Evolutionary conservation across 2,888 invertebrate genomes (phyloP), one percentile per base, ranked within the genome.

Genomic region (Toxonevra muliebris): DNA sequence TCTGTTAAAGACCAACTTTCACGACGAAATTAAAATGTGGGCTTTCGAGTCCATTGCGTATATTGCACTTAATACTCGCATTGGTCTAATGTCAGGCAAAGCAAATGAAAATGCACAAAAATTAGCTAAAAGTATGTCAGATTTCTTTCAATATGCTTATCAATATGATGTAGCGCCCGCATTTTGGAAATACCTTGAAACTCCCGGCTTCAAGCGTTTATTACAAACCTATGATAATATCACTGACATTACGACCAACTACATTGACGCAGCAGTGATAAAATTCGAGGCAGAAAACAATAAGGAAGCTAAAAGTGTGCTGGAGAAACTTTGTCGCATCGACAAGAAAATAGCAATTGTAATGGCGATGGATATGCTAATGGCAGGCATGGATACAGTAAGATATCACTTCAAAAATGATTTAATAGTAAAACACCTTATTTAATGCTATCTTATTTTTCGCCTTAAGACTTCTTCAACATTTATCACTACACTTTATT

Each of bases 381-480:
- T 89, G 71, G 92, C 91, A 58, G 92, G 92, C 71, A 88, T 92
- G 54, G 92, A 93, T 79, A 92, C 92, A 73, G 92, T 94, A 84
- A 85, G 84, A 65, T 7, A 13, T 13, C 20, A 13, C 19, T 4
- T 15, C 7, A 8, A 1, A 17, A 19, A 13, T 17, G 45, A 30
- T 41, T 45, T n/a, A 11, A 43, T n/a, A 41, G 5, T 19, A n/a
- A 61, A 45, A 7, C n/a, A 43, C 17, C 15, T 42, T 55, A 53
- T 30, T 11, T 17, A 13, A 15, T 9, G 40, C 9, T 52, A 61
- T 0, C 30, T 30, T 4, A 30, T 30, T 30, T 30, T 30, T 7
- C 15, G 41, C 85, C 80, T 77, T 87, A 68, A 83, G 83, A 83
- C 82, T 4, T 77, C 83, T 0, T 82, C 83, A 9, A 77, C 77